Percentiles rank a stretch among this genome's conserved stretches.
phyloP scores from a whole-genome alignment of 2,797 vertebrate genomes.

The Acanthurus lineatus region DNA sequence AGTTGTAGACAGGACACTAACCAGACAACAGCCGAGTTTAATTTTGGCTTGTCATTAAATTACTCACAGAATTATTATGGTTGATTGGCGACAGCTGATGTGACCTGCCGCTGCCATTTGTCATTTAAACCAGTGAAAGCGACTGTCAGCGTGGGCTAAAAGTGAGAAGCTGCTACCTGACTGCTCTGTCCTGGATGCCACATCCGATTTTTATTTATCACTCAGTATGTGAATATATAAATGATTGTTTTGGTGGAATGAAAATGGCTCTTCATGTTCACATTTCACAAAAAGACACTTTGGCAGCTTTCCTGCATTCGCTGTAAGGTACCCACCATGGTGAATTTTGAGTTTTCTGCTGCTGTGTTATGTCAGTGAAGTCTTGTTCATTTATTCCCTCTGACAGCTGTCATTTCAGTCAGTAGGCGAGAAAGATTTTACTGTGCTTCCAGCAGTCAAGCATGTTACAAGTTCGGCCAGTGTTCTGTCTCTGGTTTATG shows the following conservation, averaged over 20 bases:
- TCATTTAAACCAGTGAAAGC: background rate
- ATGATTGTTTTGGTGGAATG: background rate
- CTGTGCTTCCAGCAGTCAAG: conserved; percentile 39
- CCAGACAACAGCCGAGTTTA: no score
- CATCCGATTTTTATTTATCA: background rate
- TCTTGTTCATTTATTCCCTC: conserved; percentile 42
- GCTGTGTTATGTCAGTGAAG: conserved; percentile 14
- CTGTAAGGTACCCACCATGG: background rate
- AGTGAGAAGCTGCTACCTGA: conserved; percentile 7
- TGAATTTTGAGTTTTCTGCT: conserved; percentile 23
- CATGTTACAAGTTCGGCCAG: conserved; percentile 37
- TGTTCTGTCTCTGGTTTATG: conserved; percentile 53
- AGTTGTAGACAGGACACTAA: no score
- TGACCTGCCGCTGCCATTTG: no score
- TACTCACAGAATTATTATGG: no score
- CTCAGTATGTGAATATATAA: background rate
- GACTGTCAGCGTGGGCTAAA: background rate
- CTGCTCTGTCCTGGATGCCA: background rate
- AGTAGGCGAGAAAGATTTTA: conserved; percentile 45
- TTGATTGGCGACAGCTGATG: no score
- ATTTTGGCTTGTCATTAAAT: no score
- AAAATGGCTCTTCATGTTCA: background rate
- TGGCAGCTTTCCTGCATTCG: background rate
- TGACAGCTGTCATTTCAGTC: conserved; percentile 70
- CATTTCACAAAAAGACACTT: conserved; percentile 19